Evolutionary conservation across 2,113 vertebrate species (phyloP), one percentile per base, ranked within the genome.

Genomic region (Brienomyrus longianalis): DNA sequence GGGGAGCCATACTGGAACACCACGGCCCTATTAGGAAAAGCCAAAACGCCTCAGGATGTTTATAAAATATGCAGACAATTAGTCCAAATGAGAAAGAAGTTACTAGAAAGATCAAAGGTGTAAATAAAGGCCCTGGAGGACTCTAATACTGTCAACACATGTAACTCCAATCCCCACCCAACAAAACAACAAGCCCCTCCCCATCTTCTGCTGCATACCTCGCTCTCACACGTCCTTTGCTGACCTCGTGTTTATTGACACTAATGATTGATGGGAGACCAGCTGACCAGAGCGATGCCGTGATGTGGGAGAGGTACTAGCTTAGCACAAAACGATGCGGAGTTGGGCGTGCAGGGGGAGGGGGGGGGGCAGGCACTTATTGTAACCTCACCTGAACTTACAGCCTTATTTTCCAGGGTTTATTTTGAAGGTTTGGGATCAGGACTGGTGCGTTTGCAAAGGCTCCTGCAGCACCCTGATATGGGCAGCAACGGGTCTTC

Each of bases 11-110:
- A 39, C 1, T 6, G 9, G 15, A 19, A 23, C 15, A 59, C 21
- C 4, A 17, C 19, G 7, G 31, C 27, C 27, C 56, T 62, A 13
- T 45, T 88, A 56, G 23, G 23, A 88, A 39, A 47, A 50, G 77
- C 39, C 10, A n/a, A 13, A 66, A 88, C 50, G 3, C 80, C 89
- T 45, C 77, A 45, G 10, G 54, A 62, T 17, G 23, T 35, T 51
- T 83, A 45, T 52, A 83, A 70, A 90, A 90, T 83, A 23, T 4
- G 4, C 84, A 51, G 19, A 43, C 77, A 48, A 31, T n/a, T 52
- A 87, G 50, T 87, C 51, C 85, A 87, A 84, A 70, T 48, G 15
- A n/a, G 51, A 87, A 87, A 56, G 50, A 35, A 87, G 31, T 56
- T 35, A 54, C 27, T 19, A 56, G 23, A 13, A 86, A 83, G 77